phyloP scores from a whole-genome alignment of 2,113 vertebrate species.

The Seriola dumerili region DNA sequence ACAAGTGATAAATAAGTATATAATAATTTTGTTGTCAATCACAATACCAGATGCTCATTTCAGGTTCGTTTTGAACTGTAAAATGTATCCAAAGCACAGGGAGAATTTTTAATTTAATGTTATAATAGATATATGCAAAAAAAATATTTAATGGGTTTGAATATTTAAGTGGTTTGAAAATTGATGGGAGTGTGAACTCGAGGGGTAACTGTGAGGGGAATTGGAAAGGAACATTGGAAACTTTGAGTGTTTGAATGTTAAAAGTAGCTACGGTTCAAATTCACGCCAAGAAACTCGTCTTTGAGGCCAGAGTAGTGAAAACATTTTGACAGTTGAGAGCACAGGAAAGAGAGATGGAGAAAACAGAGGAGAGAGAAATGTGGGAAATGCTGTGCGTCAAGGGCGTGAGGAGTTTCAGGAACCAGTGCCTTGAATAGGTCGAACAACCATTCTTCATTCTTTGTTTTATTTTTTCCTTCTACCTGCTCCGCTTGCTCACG shows the following conservation, averaged over 20 bases:
- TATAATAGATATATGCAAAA: too few relatives aligned
- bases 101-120: too few relatives aligned
- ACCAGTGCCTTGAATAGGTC: not conserved
- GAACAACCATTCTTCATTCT: not conserved
- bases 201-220: not conserved
- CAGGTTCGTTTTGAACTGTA: too few relatives aligned
- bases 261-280: not conserved
- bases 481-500: not conserved
- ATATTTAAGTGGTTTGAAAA: too few relatives aligned
- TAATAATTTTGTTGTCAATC: too few relatives aligned
- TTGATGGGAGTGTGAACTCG: too few relatives aligned
- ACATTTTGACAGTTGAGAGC: slow-evolving; percentile 13
- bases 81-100: too few relatives aligned
- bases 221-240: not conserved
- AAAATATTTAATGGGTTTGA: too few relatives aligned
- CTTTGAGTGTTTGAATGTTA: not conserved
- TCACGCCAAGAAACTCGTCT: slow-evolving; percentile 2
- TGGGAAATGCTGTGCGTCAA: slow-evolving; percentile 1
- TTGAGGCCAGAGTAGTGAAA: not conserved
- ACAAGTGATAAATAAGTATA: too few relatives aligned
- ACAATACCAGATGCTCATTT: too few relatives aligned
- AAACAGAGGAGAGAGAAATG: not conserved
- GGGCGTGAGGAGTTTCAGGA: not conserved
- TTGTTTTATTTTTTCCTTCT: not conserved
- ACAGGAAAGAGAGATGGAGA: not conserved